phyloP scores from a whole-genome alignment of 1,140 invertebrate species.

The Aporrectodea caliginosa region DNA sequence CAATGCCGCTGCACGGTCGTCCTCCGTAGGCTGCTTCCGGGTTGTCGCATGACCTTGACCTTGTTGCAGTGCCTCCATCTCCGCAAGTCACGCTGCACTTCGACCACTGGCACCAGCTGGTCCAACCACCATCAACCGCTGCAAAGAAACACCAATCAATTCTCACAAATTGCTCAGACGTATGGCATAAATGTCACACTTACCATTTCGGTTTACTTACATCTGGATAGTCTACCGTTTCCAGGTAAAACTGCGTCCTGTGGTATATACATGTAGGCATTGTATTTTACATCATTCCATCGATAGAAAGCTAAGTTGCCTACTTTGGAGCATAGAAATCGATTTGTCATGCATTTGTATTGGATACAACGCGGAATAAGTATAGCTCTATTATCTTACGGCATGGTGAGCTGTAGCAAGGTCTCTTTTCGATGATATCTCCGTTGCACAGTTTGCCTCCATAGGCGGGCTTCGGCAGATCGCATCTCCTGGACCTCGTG shows the following conservation, averaged over 20 bases:
- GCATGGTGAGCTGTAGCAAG: slow-evolving; percentile 14
- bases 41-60: slow-evolving; percentile 28
- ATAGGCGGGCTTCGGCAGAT: slow-evolving; percentile 18
- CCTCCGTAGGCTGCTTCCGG: slow-evolving; percentile 71
- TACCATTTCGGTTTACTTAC: no score
- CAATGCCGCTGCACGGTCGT: slow-evolving; percentile 51
- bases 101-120: slow-evolving; percentile 15
- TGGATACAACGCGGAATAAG: no score
- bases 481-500: slow-evolving; percentile 13
- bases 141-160: not conserved
- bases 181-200: no score
- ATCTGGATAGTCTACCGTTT: no score
- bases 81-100: slow-evolving; percentile 16
- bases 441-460: slow-evolving; percentile 21
- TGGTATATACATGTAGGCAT: no score
- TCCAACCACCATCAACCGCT: slow-evolving; percentile 30
- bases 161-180: no score
- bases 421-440: slow-evolving; percentile 9
- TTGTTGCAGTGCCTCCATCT: slow-evolving; percentile 12
- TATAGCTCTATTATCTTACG: no score
- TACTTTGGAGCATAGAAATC: no score
- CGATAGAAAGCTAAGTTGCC: no score
- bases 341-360: no score
- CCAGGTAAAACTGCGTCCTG: no score
- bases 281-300: no score